These are phyloP conservation scores for Ceramica pisi DNA, from an alignment of 2,888 invertebrate species.

Conservation along the genomic window DNA sequence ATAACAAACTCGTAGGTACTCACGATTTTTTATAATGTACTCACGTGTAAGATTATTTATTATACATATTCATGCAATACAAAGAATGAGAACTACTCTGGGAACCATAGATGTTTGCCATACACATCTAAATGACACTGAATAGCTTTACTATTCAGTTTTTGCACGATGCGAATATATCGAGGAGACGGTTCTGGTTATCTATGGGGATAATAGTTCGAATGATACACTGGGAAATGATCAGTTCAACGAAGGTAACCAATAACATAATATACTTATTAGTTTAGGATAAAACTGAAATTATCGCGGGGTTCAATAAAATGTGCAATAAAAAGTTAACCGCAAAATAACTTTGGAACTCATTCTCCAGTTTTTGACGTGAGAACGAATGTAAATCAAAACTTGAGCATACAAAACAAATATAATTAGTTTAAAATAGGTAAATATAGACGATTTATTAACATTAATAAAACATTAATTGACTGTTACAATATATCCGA, in stretches of 20 bases:
- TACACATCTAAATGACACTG: conserved; percentile 37
- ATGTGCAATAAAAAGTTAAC: background rate
- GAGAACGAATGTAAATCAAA: background rate
- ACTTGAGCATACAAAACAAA: background rate
- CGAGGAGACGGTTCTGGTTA: conserved; percentile 25
- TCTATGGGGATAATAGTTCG: background rate
- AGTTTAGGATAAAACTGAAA: background rate
- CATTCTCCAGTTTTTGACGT: background rate
- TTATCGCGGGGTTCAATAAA: background rate
- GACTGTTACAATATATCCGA: background rate
- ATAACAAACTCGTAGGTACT: conserved; percentile 28
- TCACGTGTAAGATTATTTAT: conserved; percentile 51
- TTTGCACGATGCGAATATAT: conserved; percentile 55
- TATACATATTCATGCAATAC: conserved; percentile 49
- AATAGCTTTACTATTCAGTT: conserved; percentile 28
- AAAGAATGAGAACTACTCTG: conserved; percentile 44
- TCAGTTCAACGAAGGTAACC: conserved; percentile 1
- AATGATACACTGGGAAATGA: conserved; percentile 11
- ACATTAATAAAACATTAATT: background rate
- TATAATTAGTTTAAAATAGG: background rate
- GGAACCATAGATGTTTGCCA: conserved; percentile 31
- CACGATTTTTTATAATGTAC: conserved; percentile 53
- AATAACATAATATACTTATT: background rate
- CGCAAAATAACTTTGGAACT: background rate
- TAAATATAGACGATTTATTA: background rate